Evolutionary conservation across 1,140 invertebrate species (phyloP), one percentile per base, ranked within the genome.

Genomic region (Temnothorax nylanderi): DNA sequence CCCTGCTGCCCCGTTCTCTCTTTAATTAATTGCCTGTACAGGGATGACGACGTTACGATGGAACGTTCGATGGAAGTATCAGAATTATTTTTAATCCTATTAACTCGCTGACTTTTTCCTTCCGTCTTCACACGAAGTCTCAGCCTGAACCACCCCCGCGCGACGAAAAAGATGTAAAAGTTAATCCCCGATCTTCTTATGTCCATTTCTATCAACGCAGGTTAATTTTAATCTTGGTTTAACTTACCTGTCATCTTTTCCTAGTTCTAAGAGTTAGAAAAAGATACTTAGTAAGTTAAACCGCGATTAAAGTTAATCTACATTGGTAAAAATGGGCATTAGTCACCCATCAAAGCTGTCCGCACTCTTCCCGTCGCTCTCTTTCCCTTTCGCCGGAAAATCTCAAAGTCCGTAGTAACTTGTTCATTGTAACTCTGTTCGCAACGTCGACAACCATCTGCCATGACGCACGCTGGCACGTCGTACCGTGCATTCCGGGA

Each of bases 81-180:
- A 71, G 44, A 69, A 47, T 81, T 81, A 81, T 81, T 81, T 71
- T 81, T 37, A 37, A 81, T 32, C 8, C 32, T 44, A 56, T 81
- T 71, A 71, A 21, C 16, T 32, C n/a, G 64, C 4, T 6, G 34
- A 56, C 21, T 56, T 56, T 18, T 51, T 18, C n/a, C n/a, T 49
- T 51, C 34, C n/a, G 26, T 51, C 18, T 7, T 41, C 16, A 11
- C 16, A 26, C 16, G 16, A 34, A 32, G 47, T 37, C 21, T 34
- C 18, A 44, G 41, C 21, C 8, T 3, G 34, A 26, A 34, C 8
- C n/a, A 80, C 34, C 3, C 5, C 34, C 56, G 34, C 8, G n/a
- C 16, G n/a, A 41, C 44, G 41, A 18, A 13, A 7, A 54, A 41
- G 26, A 26, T 26, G 1, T 26, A 18, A 51, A 7, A 11, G 56